These are phyloP conservation scores for Indicator indicator DNA, from an alignment of 2,113 vertebrate genomes.

Conservation along the genomic window DNA sequence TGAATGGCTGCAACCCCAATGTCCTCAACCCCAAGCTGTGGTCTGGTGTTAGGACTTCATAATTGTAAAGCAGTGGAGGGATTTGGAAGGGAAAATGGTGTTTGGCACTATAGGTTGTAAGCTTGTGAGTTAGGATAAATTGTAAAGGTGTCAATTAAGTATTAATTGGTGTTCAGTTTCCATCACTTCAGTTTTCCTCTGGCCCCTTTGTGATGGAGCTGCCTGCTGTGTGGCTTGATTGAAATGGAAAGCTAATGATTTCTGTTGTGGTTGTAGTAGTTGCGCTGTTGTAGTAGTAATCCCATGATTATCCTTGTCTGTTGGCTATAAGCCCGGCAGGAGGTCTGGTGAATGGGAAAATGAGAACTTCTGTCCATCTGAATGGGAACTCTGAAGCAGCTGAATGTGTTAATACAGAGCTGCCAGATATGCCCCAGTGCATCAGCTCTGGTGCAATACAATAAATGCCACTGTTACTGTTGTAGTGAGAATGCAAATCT, in stretches of 20 bases:
- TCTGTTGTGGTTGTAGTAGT: conserved; percentile 45
- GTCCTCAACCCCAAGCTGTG: not conserved
- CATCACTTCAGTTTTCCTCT: not conserved
- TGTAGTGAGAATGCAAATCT: conserved; percentile 17
- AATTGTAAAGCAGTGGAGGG: not conserved
- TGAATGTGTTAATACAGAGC: conserved; percentile 31
- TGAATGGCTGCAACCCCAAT: no score
- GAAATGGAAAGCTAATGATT: conserved; percentile 58
- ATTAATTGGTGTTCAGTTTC: not conserved
- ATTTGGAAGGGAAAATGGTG: not conserved
- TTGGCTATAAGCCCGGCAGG: conserved; percentile 52
- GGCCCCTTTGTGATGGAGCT: not conserved
- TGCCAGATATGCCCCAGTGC: conserved; percentile 15
- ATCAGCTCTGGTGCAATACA: conserved; percentile 10
- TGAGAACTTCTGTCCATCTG: conserved; percentile 1
- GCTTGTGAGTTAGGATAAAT: not conserved
- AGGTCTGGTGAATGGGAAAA: conserved; percentile 45
- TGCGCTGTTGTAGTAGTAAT: conserved; percentile 47
- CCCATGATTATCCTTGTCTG: conserved; percentile 55
- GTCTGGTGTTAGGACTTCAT: not conserved
- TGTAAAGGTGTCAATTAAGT: not conserved
- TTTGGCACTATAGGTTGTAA: not conserved
- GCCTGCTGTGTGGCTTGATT: conserved; percentile 7
- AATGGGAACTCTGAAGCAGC: conserved; percentile 43
- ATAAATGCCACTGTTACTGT: conserved; percentile 7